phyloP scores from a whole-genome alignment of 2,888 invertebrate species.

The Cerastis rubricosa region DNA sequence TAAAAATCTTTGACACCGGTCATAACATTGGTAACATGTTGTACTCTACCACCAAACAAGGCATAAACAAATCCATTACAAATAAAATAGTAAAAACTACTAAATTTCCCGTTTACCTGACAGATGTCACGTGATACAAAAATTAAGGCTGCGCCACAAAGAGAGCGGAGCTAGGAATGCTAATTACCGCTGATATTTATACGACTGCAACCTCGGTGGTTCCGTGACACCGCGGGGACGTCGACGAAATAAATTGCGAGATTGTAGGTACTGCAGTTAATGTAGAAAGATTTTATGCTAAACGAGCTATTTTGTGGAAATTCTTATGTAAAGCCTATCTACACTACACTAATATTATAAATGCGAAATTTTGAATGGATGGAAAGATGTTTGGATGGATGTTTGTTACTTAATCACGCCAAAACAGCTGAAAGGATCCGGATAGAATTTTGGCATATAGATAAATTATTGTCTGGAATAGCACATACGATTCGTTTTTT shows the following conservation, averaged over 20 bases:
- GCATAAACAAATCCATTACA: slow-evolving; percentile 17
- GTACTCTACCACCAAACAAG: neutral
- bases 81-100: slow-evolving; percentile 23
- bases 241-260: slow-evolving; percentile 79
- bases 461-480: no score
- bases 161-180: slow-evolving; percentile 75
- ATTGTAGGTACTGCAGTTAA: slow-evolving; percentile 68
- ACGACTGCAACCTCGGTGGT: slow-evolving; percentile 80
- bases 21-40: neutral
- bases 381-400: no score
- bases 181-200: slow-evolving; percentile 87
- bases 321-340: neutral
- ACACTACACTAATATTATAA: no score
- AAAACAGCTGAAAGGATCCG: no score
- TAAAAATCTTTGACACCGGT: neutral
- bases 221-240: slow-evolving; percentile 79
- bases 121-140: slow-evolving; percentile 79
- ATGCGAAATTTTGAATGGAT: no score
- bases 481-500: no score
- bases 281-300: slow-evolving; percentile 62
- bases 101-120: slow-evolving; percentile 60
- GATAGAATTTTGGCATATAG: no score
- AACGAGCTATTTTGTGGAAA: neutral
- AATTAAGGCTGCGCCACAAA: slow-evolving; percentile 76
- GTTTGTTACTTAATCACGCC: no score